A percentile compares a stretch with the other conserved stretches of the same genome.
Conservation (phyloP, 2,113 vertebrate species). For the Seriola quinqueradiata region DNA sequence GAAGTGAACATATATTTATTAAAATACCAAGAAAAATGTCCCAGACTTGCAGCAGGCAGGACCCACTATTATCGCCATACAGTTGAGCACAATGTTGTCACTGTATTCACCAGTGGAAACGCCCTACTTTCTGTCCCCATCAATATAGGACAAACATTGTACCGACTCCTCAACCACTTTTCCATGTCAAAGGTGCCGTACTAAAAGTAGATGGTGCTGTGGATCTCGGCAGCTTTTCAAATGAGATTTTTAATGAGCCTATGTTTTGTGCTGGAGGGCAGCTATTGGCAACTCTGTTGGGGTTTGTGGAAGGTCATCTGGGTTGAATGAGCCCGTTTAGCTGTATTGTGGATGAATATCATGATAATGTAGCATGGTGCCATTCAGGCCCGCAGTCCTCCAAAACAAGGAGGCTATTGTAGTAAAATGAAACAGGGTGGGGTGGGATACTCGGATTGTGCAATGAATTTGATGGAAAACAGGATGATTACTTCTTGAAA, state of each 20-base stretch:
- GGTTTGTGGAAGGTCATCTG: conserved; percentile 79
- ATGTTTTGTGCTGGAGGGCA: conserved; percentile 73
- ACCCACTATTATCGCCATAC: conserved; percentile 51
- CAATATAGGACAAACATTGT: conserved; percentile 78
- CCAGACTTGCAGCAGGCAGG: conserved; percentile 19
- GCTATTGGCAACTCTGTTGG: conserved; percentile 73
- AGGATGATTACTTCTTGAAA: conserved; percentile 64
- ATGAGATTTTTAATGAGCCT: conserved; percentile 82
- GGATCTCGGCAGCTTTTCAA: conserved; percentile 71
- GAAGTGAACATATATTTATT: conserved; percentile 42
- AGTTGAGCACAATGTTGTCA: conserved; percentile 73
- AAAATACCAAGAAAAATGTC: conserved; percentile 24
- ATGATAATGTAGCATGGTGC: conserved; percentile 81
- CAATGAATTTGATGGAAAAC: conserved; percentile 75
- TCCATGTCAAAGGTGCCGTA: conserved; percentile 73
- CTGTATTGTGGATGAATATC: conserved; percentile 79
- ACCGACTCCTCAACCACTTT: conserved; percentile 62
- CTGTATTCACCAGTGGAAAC: conserved; percentile 67
- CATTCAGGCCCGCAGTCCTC: conserved; percentile 74
- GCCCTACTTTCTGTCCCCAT: conserved; percentile 75
- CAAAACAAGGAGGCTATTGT: conserved; percentile 84
- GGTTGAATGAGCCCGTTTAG: conserved; percentile 79
- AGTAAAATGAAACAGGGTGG: conserved; percentile 72
- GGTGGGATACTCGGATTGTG: conserved; percentile 67
- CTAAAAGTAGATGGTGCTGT: conserved; percentile 78